phyloP scores from a whole-genome alignment of 2,113 vertebrate genomes.

The Thamnophis sirtalis region DNA sequence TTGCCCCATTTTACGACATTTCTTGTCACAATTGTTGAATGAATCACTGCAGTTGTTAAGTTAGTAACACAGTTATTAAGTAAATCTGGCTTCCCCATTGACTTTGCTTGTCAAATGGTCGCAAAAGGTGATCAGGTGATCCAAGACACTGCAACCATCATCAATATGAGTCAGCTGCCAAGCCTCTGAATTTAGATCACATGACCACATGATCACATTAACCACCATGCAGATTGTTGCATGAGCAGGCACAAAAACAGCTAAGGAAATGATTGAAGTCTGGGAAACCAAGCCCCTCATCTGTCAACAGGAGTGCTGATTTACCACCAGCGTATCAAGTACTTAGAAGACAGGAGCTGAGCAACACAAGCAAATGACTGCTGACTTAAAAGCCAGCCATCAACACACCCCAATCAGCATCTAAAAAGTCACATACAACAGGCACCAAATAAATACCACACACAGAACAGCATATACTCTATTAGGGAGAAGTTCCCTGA shows the following conservation, averaged over 20 bases:
- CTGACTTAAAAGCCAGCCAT: too few relatives aligned
- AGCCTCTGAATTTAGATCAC: neutral
- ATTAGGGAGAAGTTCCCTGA: neutral
- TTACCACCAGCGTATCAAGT: too few relatives aligned
- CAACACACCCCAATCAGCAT: too few relatives aligned
- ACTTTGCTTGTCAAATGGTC: neutral
- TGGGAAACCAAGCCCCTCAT: too few relatives aligned
- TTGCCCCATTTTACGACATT: neutral
- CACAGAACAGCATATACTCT: neutral
- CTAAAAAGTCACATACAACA: too few relatives aligned
- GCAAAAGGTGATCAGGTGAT: neutral
- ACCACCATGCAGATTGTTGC: neutral
- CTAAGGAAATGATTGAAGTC: too few relatives aligned
- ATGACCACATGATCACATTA: neutral
- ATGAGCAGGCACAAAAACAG: too few relatives aligned
- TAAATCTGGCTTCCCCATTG: neutral
- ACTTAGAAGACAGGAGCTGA: too few relatives aligned
- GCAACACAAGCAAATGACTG: too few relatives aligned
- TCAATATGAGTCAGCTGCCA: neutral
- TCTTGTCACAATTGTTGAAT: neutral
- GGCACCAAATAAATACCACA: too few relatives aligned
- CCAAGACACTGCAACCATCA: neutral
- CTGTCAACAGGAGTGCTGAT: too few relatives aligned
- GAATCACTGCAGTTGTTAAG: neutral
- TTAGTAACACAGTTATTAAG: neutral